phyloP scores from a whole-genome alignment of 1,140 invertebrate species.

The Drosophila arawakana region DNA sequence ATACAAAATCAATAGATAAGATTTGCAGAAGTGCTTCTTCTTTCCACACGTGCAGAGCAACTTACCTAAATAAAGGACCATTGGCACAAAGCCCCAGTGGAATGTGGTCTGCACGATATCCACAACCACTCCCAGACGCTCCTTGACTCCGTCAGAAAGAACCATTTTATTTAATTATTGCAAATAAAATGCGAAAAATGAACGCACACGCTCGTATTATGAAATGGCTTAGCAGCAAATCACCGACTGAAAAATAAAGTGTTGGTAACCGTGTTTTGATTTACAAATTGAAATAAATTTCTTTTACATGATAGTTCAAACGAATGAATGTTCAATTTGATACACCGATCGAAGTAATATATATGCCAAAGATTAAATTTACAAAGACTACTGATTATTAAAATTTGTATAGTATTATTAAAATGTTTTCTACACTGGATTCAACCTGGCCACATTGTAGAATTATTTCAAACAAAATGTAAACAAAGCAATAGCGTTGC shows the following conservation, averaged over 20 bases:
- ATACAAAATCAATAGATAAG: slow-evolving; percentile 23
- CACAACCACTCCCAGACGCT: slow-evolving; percentile 87
- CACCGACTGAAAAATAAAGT: slow-evolving; percentile 30
- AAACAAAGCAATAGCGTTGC: slow-evolving; percentile 27
- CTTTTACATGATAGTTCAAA: slow-evolving; percentile 16
- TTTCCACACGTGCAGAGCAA: slow-evolving; percentile 46
- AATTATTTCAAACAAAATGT: slow-evolving; percentile 18
- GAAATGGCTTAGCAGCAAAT: slow-evolving; percentile 37
- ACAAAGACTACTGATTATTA: slow-evolving; percentile 14
- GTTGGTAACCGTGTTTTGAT: slow-evolving; percentile 34
- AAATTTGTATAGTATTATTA: background rate
- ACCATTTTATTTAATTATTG: slow-evolving; percentile 51
- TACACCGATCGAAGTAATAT: background rate
- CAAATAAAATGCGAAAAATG: slow-evolving; percentile 19
- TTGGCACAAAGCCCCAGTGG: slow-evolving; percentile 89
- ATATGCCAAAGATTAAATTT: background rate
- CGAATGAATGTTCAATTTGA: background rate
- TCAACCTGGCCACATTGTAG: background rate
- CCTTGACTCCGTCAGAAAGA: slow-evolving; percentile 84
- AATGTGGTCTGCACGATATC: slow-evolving; percentile 87
- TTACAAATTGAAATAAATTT: background rate
- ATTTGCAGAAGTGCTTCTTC: slow-evolving; percentile 18
- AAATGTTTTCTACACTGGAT: background rate
- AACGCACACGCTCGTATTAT: slow-evolving; percentile 36
- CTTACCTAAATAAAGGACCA: slow-evolving; percentile 89